A percentile compares a stretch with the other conserved stretches of the same genome.
Evolutionary conservation across 2,797 vertebrate genomes (phyloP).

Genomic region (Scolopax rusticola): DNA sequence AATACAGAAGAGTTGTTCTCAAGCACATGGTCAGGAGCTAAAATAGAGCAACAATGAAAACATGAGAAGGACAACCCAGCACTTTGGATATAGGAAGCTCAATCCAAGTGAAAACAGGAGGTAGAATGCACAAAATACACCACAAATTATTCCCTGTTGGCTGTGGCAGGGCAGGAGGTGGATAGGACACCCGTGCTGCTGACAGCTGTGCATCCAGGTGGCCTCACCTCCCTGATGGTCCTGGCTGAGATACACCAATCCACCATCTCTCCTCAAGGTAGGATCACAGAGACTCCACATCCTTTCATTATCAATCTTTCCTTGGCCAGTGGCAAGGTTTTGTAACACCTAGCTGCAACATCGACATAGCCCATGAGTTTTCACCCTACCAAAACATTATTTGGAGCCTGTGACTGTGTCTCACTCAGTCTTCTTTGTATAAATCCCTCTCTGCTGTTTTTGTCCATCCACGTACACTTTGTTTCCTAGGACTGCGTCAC

Average conservation of each 20-base stretch:
- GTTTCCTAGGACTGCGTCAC: neutral
- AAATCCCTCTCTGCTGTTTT: neutral
- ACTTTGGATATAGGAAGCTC: neutral
- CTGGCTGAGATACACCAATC: neutral
- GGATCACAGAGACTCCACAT: neutral
- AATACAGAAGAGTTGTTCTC: neutral
- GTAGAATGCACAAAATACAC: accelerated
- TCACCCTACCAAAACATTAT: neutral
- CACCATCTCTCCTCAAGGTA: neutral
- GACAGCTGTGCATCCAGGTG: neutral
- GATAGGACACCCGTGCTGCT: neutral
- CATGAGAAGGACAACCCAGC: neutral
- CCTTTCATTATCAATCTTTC: neutral
- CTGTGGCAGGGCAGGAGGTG: neutral
- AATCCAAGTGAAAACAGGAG: neutral
- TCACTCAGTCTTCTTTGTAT: neutral
- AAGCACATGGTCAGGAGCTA: neutral
- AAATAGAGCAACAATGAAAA: neutral
- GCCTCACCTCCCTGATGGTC: neutral
- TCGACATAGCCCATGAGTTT: neutral
- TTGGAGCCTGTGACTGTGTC: neutral
- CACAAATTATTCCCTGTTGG: neutral
- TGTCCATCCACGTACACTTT: neutral
- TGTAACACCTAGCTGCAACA: neutral
- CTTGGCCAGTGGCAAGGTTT: neutral